Conservation (phyloP, 2,113 vertebrate species). For the Pituophis catenifer region DNA sequence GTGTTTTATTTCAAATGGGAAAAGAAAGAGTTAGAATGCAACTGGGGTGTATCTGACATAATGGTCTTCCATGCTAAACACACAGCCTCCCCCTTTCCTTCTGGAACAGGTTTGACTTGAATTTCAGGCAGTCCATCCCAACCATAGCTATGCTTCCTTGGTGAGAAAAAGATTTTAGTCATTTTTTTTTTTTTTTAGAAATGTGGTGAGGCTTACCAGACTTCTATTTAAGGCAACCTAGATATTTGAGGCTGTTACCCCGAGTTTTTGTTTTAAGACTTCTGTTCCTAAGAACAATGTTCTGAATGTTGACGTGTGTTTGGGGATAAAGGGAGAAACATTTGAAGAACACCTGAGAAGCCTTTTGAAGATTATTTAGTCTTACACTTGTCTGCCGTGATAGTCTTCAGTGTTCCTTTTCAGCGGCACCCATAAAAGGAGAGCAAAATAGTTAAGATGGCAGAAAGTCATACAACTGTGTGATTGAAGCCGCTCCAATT, state of each 20-base stretch:
- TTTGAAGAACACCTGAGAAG: background rate
- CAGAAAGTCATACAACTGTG: background rate
- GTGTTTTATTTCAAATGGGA: background rate
- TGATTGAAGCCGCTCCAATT: background rate
- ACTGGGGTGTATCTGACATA: background rate
- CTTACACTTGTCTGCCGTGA: background rate
- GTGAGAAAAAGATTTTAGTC: background rate
- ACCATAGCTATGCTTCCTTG: background rate
- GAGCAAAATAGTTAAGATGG: background rate
- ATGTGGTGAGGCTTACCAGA: background rate
- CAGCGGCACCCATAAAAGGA: background rate
- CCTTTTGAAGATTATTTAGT: background rate
- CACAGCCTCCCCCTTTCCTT: background rate
- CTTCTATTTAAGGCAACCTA: background rate
- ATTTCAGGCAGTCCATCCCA: background rate
- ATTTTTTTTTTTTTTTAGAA: conserved; percentile 24
- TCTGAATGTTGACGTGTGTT: background rate
- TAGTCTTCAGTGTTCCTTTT: background rate
- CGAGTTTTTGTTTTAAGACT: background rate
- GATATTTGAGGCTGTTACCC: background rate
- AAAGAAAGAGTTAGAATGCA: background rate
- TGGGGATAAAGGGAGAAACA: no score
- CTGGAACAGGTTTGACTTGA: background rate
- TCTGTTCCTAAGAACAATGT: background rate
- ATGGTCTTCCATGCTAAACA: background rate